Evolutionary conservation across 2,888 invertebrate genomes (phyloP).

Genomic region (Lysandra coridon): DNA sequence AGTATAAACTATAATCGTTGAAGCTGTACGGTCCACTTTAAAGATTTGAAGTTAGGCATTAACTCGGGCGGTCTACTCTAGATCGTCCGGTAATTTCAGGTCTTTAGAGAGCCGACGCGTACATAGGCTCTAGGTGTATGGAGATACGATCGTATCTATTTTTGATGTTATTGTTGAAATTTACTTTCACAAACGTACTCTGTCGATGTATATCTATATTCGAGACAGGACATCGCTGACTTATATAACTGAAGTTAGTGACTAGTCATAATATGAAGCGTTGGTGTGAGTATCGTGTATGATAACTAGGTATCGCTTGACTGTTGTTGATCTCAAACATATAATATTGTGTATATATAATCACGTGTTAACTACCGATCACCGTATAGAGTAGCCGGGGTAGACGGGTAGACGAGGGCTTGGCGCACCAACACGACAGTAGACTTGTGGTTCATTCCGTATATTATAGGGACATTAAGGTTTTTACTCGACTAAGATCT

Average conservation of each 20-base stretch:
- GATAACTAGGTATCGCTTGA: constrained; percentile 66
- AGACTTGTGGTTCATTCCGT: constrained; percentile 71
- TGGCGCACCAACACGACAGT: constrained; percentile 76
- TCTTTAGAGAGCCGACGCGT: background rate
- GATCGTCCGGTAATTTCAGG: background rate
- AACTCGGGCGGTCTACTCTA: background rate
- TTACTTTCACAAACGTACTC: constrained; percentile 19
- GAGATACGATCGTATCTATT: constrained; percentile 24
- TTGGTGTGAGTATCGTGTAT: constrained; percentile 42
- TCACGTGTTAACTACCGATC: constrained; percentile 76
- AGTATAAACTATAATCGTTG: constrained; percentile 26
- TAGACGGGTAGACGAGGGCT: constrained; percentile 56
- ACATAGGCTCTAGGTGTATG: constrained; percentile 2
- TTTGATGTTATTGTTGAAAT: constrained; percentile 29
- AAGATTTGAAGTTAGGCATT: constrained; percentile 14
- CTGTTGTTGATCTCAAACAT: constrained; percentile 77
- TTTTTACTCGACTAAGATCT: constrained; percentile 36
- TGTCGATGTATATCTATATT: constrained; percentile 20
- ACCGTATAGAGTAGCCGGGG: constrained; percentile 58
- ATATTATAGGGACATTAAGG: constrained; percentile 46
- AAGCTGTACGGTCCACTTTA: background rate
- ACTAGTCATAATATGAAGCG: constrained; percentile 38
- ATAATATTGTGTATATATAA: constrained; percentile 76
- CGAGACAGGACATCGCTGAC: constrained; percentile 22
- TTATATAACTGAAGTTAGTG: constrained; percentile 38